Conservation (phyloP, 37 sponge, comb jelly and placozoan genomes). For the Cliona cf. orientalis region DNA sequence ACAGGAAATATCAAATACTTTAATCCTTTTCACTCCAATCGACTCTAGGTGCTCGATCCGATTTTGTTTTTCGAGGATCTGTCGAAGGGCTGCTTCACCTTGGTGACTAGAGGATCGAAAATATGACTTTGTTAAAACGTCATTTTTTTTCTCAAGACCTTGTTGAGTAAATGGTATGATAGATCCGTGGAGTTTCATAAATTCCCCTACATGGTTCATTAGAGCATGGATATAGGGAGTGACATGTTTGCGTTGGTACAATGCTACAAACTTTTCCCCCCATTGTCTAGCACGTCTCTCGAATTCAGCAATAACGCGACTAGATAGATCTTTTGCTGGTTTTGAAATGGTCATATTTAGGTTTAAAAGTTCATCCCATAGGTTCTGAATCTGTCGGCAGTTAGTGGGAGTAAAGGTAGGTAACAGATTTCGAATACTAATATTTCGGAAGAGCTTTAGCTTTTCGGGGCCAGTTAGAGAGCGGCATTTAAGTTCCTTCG, state of each 20-base stretch:
- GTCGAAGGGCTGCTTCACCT: not conserved
- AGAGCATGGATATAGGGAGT: constrained; percentile 21
- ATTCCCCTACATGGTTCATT: not conserved
- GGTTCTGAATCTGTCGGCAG: not conserved
- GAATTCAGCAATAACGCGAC: not conserved
- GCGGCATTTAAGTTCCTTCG: constrained; percentile 12
- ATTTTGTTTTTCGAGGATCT: constrained; percentile 17
- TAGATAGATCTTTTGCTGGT: not conserved
- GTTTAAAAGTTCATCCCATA: constrained; percentile 13
- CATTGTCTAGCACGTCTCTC: not conserved
- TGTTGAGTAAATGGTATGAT: constrained; percentile 13
- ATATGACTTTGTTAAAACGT: constrained; percentile 1
- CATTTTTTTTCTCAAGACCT: constrained; percentile 8
- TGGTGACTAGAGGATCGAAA: not conserved
- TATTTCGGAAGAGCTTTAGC: not conserved
- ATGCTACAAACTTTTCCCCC: not conserved
- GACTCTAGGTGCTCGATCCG: constrained; percentile 3
- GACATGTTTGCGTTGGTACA: not conserved
- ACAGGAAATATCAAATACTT: constrained; percentile 16
- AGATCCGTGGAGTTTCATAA: constrained; percentile 1
- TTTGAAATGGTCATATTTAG: constrained; percentile 1
- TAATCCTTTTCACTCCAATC: not conserved
- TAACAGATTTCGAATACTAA: not conserved
- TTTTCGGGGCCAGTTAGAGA: constrained; percentile 28
- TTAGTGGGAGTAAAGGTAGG: not conserved